phyloP scores from a whole-genome alignment of 2,113 vertebrate species.

The Ancistrus triradiatus region DNA sequence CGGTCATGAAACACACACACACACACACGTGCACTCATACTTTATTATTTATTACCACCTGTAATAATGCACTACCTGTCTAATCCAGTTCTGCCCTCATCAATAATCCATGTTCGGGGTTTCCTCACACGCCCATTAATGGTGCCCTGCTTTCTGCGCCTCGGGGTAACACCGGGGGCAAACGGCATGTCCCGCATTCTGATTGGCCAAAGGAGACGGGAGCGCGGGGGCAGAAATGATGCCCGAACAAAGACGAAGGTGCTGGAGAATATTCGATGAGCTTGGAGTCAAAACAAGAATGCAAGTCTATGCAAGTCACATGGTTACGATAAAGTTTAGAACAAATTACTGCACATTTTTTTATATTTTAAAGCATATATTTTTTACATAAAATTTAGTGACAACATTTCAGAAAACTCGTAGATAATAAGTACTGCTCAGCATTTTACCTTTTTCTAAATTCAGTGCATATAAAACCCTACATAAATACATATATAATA shows the following conservation, averaged over 20 bases:
- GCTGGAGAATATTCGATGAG: conserved; percentile 8
- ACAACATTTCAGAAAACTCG: too few species aligned
- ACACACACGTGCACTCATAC: conserved; percentile 34
- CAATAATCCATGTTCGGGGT: conserved; percentile 31
- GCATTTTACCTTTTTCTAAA: too few species aligned
- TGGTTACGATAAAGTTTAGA: too few species aligned
- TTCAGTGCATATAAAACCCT: too few species aligned
- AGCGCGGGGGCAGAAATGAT: conserved; percentile 44
- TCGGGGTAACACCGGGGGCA: conserved; percentile 3
- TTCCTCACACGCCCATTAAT: conserved; percentile 20
- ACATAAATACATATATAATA: too few species aligned
- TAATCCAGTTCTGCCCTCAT: conserved; percentile 27
- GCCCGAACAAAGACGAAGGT: conserved; percentile 10
- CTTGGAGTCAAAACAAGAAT: too few species aligned
- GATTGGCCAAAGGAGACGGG: conserved; percentile 20
- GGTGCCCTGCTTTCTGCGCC: background rate
- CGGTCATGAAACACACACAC: too few species aligned
- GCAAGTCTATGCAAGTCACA: too few species aligned
- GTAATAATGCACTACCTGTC: conserved; percentile 41
- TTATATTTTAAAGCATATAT: too few species aligned
- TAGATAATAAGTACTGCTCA: too few species aligned
- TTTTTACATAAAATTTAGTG: too few species aligned
- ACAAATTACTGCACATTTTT: too few species aligned
- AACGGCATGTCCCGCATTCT: background rate
- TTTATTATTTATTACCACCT: conserved; percentile 19